Evolutionary conservation across 2,888 invertebrate genomes (phyloP), one percentile per base, ranked within the genome.

Genomic region (Aproaerema taeniolella): DNA sequence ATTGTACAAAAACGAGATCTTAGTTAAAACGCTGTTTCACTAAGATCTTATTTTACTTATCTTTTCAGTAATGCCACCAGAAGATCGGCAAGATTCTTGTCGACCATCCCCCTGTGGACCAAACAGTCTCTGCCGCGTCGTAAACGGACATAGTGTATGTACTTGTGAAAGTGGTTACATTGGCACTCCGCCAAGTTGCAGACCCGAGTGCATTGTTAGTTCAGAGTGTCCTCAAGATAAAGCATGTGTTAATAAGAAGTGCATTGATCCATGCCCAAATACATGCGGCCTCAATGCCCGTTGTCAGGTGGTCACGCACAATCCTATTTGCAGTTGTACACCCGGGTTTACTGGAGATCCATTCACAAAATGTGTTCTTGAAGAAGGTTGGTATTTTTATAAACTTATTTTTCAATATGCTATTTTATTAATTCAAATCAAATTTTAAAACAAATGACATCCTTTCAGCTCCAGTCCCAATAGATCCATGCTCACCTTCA

Each of bases 101-200:
- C 83, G 89, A 54, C 94, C 95, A 36, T 92, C 93, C 13, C 95
- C 95, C n/a, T 95, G 95, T 58, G 95, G 95, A 40, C 92, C 93
- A 0, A 93, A 93, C 70, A 94, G 94, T 66, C 88, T 92, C 52
- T 95, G 95, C 64, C 90, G 92, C 26, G 91, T 89, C 43, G 79
- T 92, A 32, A 93, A 94, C 62, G 91, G 91, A 13, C 93, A 93
- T 63, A 93, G 93, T 36, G 93, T 94, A 4, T 95, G 95, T 63
- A 92, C 94, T 39, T 95, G 95, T 62, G 91, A 91, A 60, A 76
- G 80, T 36, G 90, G 91, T 53, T 94, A 91, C 62, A 89, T 94
- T 42, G 95, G 95, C 32, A 89, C 91, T 14, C 93, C 95, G 25
- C 95, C 95, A 9, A 89, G 91, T 41, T 95, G 95, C 67, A 88